Conservation (phyloP, 1,140 invertebrate genomes). For the Melitaea cinxia region DNA sequence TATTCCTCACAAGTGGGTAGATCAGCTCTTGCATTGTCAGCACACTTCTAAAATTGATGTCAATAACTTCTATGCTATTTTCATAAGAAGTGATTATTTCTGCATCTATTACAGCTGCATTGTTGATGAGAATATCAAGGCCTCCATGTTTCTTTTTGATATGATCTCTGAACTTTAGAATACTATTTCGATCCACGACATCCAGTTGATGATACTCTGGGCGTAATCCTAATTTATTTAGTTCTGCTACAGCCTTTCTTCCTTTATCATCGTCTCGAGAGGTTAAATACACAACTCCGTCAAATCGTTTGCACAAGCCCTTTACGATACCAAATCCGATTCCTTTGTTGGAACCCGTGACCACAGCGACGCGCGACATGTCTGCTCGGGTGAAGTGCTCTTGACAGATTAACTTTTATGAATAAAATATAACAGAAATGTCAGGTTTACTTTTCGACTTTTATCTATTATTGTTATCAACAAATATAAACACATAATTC, state of each 20-base stretch:
- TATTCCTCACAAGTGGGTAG: conserved; percentile 85
- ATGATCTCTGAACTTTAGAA: conserved; percentile 82
- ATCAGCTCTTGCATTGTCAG: conserved; percentile 84
- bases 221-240: conserved; percentile 78
- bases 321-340: conserved; percentile 88
- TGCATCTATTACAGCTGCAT: conserved; percentile 89
- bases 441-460: too few relatives aligned
- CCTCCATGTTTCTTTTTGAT: conserved; percentile 86
- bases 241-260: conserved; percentile 78
- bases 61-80: conserved; percentile 85
- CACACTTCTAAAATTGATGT: conserved; percentile 86
- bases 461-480: too few relatives aligned
- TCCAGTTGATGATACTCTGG: conserved; percentile 87
- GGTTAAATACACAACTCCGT: conserved; percentile 85
- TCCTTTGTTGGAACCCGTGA: conserved; percentile 89
- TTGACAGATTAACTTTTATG: too few relatives aligned
- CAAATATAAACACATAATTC: too few relatives aligned
- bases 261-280: conserved; percentile 83
- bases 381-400: not conserved
- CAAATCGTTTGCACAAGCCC: conserved; percentile 82
- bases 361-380: conserved; percentile 77
- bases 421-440: too few relatives aligned
- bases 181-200: conserved; percentile 83
- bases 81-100: conserved; percentile 77
- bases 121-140: conserved; percentile 91